Percentiles rank a stretch among this genome's conserved stretches.
Conservation (phyloP, 2,113 vertebrate species). For the Pygoscelis adeliae region DNA sequence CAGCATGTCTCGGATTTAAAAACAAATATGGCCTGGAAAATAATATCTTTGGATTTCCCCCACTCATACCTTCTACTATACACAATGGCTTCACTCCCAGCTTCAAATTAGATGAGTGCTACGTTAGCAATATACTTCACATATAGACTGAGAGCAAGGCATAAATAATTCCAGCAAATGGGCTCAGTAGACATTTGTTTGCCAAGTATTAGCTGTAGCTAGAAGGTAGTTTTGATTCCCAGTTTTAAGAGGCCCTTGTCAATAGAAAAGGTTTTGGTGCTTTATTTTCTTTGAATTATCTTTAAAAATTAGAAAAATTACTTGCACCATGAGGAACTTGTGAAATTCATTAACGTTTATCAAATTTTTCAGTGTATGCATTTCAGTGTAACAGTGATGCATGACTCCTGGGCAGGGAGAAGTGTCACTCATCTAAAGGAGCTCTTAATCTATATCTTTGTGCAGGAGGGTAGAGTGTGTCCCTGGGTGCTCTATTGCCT, state of each 20-base stretch:
- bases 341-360: not conserved
- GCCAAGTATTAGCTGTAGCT: not conserved
- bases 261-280: not conserved
- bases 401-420: not conserved
- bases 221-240: not conserved
- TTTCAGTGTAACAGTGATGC: not conserved
- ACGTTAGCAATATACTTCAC: not conserved
- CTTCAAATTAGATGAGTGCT: conserved; percentile 20
- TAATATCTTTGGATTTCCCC: conserved; percentile 11
- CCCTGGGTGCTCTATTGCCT: not conserved
- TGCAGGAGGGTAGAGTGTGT: not conserved
- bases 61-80: not conserved
- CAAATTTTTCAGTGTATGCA: not conserved
- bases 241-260: not conserved
- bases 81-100: conserved; percentile 37
- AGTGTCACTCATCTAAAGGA: not conserved
- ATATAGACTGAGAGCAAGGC: not conserved
- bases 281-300: not conserved
- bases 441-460: not conserved
- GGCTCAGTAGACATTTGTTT: not conserved
- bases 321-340: not conserved
- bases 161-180: not conserved
- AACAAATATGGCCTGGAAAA: conserved; percentile 42
- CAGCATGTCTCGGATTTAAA: conserved; percentile 3
- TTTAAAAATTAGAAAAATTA: not conserved